These are phyloP conservation scores for Enteromius unitaeniatus DNA, from an alignment of 2,797 vertebrate species.

Conservation along the genomic window DNA sequence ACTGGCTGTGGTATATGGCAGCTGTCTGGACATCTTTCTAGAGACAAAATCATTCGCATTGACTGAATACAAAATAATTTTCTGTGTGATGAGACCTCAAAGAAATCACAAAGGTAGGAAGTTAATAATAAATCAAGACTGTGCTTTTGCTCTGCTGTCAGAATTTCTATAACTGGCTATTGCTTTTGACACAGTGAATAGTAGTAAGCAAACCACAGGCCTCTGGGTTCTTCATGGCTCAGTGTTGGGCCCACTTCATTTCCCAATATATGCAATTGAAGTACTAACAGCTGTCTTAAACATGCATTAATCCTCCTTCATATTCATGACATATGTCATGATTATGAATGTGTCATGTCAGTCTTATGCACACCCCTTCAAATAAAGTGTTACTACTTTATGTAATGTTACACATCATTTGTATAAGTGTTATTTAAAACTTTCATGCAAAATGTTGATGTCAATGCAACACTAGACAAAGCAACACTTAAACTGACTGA, in stretches of 20 bases:
- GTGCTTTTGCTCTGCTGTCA: not conserved
- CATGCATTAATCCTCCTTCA: no score
- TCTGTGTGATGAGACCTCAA: not conserved
- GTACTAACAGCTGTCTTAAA: no score
- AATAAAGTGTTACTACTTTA: no score
- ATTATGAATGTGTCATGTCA: no score
- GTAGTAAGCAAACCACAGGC: not conserved
- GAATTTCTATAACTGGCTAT: not conserved
- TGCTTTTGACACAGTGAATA: not conserved
- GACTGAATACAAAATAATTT: constrained; percentile 4
- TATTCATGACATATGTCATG: no score
- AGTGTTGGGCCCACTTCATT: not conserved
- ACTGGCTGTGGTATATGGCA: constrained; percentile 24
- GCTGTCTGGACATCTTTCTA: constrained; percentile 21
- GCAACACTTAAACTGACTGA: not conserved
- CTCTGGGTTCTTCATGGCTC: not conserved
- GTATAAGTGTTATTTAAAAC: not conserved
- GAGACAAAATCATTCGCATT: constrained; percentile 21
- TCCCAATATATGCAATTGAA: not conserved
- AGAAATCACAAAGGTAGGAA: not conserved
- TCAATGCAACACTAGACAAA: not conserved
- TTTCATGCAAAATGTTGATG: not conserved
- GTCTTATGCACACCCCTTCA: no score
- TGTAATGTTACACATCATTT: not conserved
- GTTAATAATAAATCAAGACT: not conserved